Evolutionary conservation across 2,113 vertebrate species (phyloP), one percentile per base, ranked within the genome.

Genomic region (Furnarius figulus): DNA sequence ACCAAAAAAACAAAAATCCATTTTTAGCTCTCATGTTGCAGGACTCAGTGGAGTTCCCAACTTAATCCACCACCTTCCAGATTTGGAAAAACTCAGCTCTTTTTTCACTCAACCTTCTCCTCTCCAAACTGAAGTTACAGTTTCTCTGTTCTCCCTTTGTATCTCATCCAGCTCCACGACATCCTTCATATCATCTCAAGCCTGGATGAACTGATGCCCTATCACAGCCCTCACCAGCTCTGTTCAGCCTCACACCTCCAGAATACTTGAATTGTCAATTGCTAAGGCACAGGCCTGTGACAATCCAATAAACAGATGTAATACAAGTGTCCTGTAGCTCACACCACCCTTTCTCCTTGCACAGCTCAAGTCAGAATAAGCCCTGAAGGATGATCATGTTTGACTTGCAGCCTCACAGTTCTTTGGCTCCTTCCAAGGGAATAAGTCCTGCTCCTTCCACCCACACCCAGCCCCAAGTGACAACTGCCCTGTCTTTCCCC

Each of bases 391-490:
- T 33, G 39, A 46, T n/a, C 28, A 49, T 4, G 12, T 55, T 42
- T 22, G 22, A 86, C 50, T 24, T 55, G 46, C 27, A 50, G 35
- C 67, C 50, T 74, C 25, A 8, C 12, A 1, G 0, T 9, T 46
- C 50, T 70, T 50, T 47, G 50, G 9, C 14, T 53, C 6, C 46
- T 61, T 58, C 50, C n/a, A 25, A 52, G 44, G 44, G 33, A 24
- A 86, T 15, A n/a, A 19, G 31, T 22, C 31, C 14, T 35, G 4
- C 56, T 47, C 42, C 44, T 62, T 47, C 72, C 67, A 70, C 50
- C 19, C 30, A 24, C 6, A 0, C 10, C 30, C 61, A 65, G 37
- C 25, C 27, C 56, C 4, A 3, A 68, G 37, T 0, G 1, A 74
- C 2, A 79, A 24, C 37, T 87, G n/a, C 31, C n/a, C 76, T 21